Evolutionary conservation across 1,140 invertebrate genomes (phyloP).

Genomic region (Bombyx mandarina): DNA sequence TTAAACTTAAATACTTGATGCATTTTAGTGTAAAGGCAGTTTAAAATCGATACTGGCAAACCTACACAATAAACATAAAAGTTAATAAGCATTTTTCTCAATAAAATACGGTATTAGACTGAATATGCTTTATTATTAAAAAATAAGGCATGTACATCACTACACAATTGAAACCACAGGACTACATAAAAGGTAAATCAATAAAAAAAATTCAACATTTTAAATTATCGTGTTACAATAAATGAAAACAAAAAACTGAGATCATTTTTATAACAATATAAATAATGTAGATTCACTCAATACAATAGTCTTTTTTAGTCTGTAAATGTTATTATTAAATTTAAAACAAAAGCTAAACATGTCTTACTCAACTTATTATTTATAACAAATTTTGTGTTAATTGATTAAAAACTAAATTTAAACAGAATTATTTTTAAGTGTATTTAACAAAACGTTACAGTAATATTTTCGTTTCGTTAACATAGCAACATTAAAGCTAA

Average conservation of each 20-base stretch:
- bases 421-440: background rate
- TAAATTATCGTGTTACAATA: conserved; percentile 12
- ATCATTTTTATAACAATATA: no score
- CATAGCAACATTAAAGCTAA: conserved; percentile 56
- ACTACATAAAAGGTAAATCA: conserved; percentile 35
- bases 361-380: background rate
- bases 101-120: conserved; percentile 58
- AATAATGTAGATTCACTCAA: no score
- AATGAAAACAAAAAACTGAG: no score
- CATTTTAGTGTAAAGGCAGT: conserved; percentile 35
- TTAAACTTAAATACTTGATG: no score
- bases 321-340: no score
- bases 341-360: no score
- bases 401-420: background rate
- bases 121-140: conserved; percentile 61
- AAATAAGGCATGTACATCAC: conserved; percentile 55
- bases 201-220: conserved; percentile 15
- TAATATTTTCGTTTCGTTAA: conserved; percentile 16
- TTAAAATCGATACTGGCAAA: conserved; percentile 54
- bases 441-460: conserved; percentile 20
- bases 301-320: no score
- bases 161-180: conserved; percentile 44
- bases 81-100: conserved; percentile 37
- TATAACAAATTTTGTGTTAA: conserved; percentile 1
- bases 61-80: conserved; percentile 62